phyloP scores from a whole-genome alignment of 2,113 vertebrate genomes.

The Triplophysa dalaica region DNA sequence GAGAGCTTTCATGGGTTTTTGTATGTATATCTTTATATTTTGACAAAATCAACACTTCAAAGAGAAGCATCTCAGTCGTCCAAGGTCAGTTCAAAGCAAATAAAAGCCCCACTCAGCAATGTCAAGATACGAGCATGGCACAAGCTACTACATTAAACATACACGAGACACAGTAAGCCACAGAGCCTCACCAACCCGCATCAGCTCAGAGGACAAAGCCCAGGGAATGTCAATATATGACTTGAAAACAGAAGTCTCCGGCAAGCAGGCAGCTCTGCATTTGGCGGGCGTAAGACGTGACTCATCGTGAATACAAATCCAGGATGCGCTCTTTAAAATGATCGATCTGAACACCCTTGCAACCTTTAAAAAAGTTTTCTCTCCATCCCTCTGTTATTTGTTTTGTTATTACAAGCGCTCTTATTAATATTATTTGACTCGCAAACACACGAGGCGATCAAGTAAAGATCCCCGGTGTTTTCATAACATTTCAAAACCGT shows the following conservation, averaged over 20 bases:
- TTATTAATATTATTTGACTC: background rate
- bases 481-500: slow-evolving; percentile 35
- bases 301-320: slow-evolving; percentile 31
- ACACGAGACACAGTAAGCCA: slow-evolving; percentile 29
- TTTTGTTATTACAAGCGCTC: background rate
- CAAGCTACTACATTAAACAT: slow-evolving; percentile 48
- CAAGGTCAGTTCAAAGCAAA: slow-evolving; percentile 58
- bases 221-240: background rate
- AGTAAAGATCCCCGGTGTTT: slow-evolving; percentile 24
- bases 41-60: slow-evolving; percentile 45
- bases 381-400: background rate
- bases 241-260: slow-evolving; percentile 9
- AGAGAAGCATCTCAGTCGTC: slow-evolving; percentile 32
- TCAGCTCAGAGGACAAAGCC: slow-evolving; percentile 8
- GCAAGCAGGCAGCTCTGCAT: slow-evolving; percentile 9
- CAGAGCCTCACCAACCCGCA: background rate
- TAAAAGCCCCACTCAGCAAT: slow-evolving; percentile 41
- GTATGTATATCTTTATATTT: background rate
- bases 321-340: slow-evolving; percentile 18
- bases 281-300: slow-evolving; percentile 5
- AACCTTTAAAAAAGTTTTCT: slow-evolving; percentile 1
- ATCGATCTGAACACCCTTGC: slow-evolving; percentile 25
- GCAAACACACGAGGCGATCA: background rate
- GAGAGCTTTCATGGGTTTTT: background rate
- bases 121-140: slow-evolving; percentile 44